phyloP scores from a whole-genome alignment of 2,797 vertebrate genomes.

The Poecilia velifera region DNA sequence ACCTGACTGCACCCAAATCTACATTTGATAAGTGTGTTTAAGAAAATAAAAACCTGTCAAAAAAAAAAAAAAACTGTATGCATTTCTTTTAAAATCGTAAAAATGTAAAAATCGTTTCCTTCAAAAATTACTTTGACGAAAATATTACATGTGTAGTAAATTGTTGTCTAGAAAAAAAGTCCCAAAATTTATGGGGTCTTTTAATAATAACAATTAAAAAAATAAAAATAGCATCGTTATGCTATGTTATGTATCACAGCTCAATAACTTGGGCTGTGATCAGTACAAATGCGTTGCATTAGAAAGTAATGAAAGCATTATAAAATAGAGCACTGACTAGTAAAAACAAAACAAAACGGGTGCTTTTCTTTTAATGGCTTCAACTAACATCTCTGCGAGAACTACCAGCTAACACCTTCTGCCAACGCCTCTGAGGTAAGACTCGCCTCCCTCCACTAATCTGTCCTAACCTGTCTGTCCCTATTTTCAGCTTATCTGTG shows the following conservation, averaged over 20 bases:
- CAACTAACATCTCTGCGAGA: constrained; percentile 75
- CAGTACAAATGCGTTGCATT: not conserved
- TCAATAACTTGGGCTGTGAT: not conserved
- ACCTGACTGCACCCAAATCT: not conserved
- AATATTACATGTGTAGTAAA: not conserved
- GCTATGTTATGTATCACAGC: not conserved
- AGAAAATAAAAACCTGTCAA: not conserved
- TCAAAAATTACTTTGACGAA: not conserved
- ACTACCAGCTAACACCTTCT: constrained; percentile 75
- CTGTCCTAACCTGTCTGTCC: constrained; percentile 62
- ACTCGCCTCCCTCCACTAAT: constrained; percentile 69
- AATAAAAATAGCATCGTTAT: not conserved
- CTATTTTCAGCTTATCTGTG: constrained; percentile 38
- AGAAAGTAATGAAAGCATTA: not conserved
- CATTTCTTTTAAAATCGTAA: not conserved
- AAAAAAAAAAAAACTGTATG: not conserved
- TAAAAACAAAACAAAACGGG: constrained; percentile 18
- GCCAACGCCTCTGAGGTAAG: constrained; percentile 79
- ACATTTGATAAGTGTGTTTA: not conserved
- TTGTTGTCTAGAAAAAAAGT: not conserved
- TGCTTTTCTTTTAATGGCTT: constrained; percentile 59
- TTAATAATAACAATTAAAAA: not conserved
- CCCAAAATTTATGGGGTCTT: not conserved
- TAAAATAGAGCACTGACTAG: constrained; percentile 9
- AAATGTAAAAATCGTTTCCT: not conserved